Percentiles rank a stretch among this genome's conserved stretches.
phyloP scores from a whole-genome alignment of 2,888 invertebrate species.

The Tetranychus piercei region DNA sequence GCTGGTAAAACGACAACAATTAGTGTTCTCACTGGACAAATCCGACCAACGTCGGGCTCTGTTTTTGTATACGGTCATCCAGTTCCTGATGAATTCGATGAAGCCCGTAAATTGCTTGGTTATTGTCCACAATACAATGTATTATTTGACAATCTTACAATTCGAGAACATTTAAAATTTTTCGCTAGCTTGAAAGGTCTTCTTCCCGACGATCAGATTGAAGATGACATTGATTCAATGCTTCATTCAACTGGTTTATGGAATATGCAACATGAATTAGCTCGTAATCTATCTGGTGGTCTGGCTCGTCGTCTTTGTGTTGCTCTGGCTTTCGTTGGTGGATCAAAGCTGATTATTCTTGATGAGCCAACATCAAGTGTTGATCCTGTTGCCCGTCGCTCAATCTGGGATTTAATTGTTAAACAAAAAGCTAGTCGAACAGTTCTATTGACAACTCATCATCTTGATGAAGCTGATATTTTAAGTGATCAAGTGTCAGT shows the following conservation, averaged over 20 bases:
- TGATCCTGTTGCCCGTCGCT: slow-evolving; percentile 34
- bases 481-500: slow-evolving; percentile 34
- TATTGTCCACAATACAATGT: slow-evolving; percentile 36
- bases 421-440: slow-evolving; percentile 31
- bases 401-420: slow-evolving; percentile 35
- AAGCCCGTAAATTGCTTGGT: slow-evolving; percentile 31
- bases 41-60: slow-evolving; percentile 26
- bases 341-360: slow-evolving; percentile 34
- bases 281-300: slow-evolving; percentile 33
- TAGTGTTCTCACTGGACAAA: slow-evolving; percentile 28
- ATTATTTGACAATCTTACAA: slow-evolving; percentile 34
- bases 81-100: slow-evolving; percentile 25
- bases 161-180: slow-evolving; percentile 34
- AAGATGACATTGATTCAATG: slow-evolving; percentile 28
- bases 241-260: slow-evolving; percentile 32
- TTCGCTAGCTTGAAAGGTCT: slow-evolving; percentile 32
- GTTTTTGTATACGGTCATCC: slow-evolving; percentile 27
- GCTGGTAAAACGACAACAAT: slow-evolving; percentile 38
- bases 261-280: slow-evolving; percentile 29
- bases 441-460: slow-evolving; percentile 35
- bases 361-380: slow-evolving; percentile 29
- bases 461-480: slow-evolving; percentile 36
- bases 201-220: slow-evolving; percentile 20
- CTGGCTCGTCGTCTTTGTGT: slow-evolving; percentile 35
- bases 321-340: slow-evolving; percentile 35